Evolutionary conservation across 2,888 invertebrate species (phyloP).

Genomic region (Brenthis hecate): DNA sequence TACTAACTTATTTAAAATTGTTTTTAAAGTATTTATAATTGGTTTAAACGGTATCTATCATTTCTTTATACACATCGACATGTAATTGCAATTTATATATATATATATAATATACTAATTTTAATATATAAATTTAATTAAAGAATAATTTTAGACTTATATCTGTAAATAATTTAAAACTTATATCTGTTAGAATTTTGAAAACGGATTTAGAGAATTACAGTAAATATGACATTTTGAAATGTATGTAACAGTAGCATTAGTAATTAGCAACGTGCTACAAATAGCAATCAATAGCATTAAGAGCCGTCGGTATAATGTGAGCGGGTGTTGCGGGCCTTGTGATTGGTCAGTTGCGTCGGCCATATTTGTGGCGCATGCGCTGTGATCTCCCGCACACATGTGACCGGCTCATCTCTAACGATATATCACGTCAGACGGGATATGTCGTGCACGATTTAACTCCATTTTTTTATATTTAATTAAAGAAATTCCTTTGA

Average conservation of each 20-base stretch:
- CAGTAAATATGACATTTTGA: constrained; percentile 2
- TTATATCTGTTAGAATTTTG: too few species aligned
- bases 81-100: too few species aligned
- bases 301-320: constrained; percentile 62
- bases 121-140: too few species aligned
- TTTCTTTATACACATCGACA: too few species aligned
- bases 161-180: too few species aligned
- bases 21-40: too few species aligned
- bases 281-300: constrained; percentile 68
- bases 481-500: constrained; percentile 23
- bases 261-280: constrained; percentile 39
- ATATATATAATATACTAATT: too few species aligned
- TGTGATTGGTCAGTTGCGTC: constrained; percentile 66
- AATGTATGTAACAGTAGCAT: constrained; percentile 13
- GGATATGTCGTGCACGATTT: constrained; percentile 21
- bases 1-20: too few species aligned
- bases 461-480: constrained; percentile 24
- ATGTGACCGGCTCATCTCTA: constrained; percentile 55
- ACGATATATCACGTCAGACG: constrained; percentile 35
- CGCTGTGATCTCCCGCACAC: constrained; percentile 60
- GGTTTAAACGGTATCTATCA: too few species aligned
- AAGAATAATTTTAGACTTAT: too few species aligned
- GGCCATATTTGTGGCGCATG: constrained; percentile 80
- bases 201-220: neutral
- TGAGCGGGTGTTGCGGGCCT: constrained; percentile 52